Evolutionary conservation across 1,140 invertebrate genomes (phyloP), one percentile per base, ranked within the genome.

Genomic region (Atopsyche davidsoni): DNA sequence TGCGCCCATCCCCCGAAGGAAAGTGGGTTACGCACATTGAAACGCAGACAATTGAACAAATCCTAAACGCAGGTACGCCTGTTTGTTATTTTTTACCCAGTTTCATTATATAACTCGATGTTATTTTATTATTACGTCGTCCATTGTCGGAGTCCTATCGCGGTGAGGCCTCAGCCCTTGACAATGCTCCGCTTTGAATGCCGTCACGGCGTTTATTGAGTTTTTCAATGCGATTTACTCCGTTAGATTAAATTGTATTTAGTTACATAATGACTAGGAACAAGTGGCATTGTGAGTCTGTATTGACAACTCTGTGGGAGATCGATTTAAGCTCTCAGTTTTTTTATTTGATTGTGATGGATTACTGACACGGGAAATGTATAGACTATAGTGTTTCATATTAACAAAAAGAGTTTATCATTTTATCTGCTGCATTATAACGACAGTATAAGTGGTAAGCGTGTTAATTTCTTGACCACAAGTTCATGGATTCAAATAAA

Each of bases 191-290:
- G 32, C 36, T 44, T 51, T 51, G 49, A 44, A n/a, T 24, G 41
- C 22, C 47, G 47, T 43, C 31, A 22, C 39, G 35, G 39, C 7
- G 13, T 38, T 46, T 35, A 25, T 21, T 18, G 32, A 25, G 36
- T 42, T 48, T 55, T 50, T 55, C 53, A 40, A 55, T 50, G 22
- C 46, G 21, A 43, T 31, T 51, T 41, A 35, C 40, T 23, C 54
- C 34, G 51, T 52, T 56, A 40, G 48, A 55, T 51, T 51, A 47
- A 46, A 55, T 47, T 41, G 54, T 52, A 51, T 52, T 56, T 52
- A 32, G 53, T 47, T 47, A 51, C 49, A 44, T 38, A 48, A 52
- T 52, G 39, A 52, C 32, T 21, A 36, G 46, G 34, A 34, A 31
- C 53, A 55, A 55, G 53, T 55, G 53, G 21, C 42, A 50, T 55